Base-by-base conservation (phyloP, 2,888 invertebrate genomes). In the Atrina japonica region DNA sequence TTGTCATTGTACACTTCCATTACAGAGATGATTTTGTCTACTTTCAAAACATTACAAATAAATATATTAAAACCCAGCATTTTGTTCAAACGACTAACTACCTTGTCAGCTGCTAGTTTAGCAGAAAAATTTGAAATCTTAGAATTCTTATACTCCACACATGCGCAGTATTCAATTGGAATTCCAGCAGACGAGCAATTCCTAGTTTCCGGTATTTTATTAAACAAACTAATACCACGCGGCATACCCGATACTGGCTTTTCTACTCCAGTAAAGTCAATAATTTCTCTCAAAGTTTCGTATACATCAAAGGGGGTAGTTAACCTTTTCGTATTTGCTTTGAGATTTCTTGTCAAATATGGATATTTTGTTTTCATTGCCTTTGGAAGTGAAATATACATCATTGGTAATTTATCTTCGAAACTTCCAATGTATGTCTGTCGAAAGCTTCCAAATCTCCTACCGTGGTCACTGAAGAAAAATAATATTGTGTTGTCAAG, bases 391-490 rank as follows among this genome's bases (percentile, higher is more conserved):
- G 94, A 88, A 1, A 96, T 90, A 81, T 94, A 94, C 47, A 96
- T 92, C 77, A 96, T 94, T 0, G 97, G 97, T 63, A 97, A 92
- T 47, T 96, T 93, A 88, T 96, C 97, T 90, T 97, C 97, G 86
- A 97, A 92, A 87, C 89, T 88, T 0, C 91, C 92, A 63, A 96
- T 96, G 89, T 95, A 95, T 0, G 96, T 96, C 80, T 93, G 92
- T 11, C 96, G 92, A 80, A 96, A 96, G 5, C 92, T 93, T 2
- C 97, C 97, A 94, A 95, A 97, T 73, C 97, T 92, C 70, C 96
- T 94, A 0, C 97, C 97, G 86, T 97, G 97, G 88, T 97, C 97
- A 89, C 97, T 96, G 92, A 96, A 87, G 69, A 85, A 86, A 27
- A 87, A 50, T 5, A 87, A 40, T 5, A 85, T 72, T 6, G 86